These are phyloP conservation scores for Drosophila borealis DNA, from an alignment of 2,888 invertebrate species.

Conservation along the genomic window DNA sequence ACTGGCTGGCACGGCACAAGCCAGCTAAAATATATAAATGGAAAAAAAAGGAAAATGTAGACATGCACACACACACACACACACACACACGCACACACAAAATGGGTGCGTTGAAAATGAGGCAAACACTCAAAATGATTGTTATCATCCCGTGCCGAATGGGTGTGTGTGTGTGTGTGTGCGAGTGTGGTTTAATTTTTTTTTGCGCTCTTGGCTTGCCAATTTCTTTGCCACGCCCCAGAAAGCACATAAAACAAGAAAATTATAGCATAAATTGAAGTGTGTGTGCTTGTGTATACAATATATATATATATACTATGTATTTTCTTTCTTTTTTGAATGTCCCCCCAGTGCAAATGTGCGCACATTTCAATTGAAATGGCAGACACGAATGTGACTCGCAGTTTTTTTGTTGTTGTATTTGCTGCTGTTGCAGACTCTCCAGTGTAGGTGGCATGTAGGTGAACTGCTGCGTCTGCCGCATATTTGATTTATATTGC, in stretches of 20 bases:
- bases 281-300: conserved; percentile 24
- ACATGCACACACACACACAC: conserved; percentile 31
- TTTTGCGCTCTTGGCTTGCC: conserved; percentile 33
- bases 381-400: conserved; percentile 73
- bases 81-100: conserved; percentile 9
- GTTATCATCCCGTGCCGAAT: conserved; percentile 59
- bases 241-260: conserved; percentile 64
- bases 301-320: not conserved
- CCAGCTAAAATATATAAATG: conserved; percentile 25
- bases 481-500: conserved; percentile 74
- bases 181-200: conserved; percentile 20
- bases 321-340: conserved; percentile 22
- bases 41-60: conserved; percentile 35
- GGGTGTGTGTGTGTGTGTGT: conserved; percentile 31
- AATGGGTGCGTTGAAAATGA: conserved; percentile 64
- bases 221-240: conserved; percentile 70
- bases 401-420: conserved; percentile 31
- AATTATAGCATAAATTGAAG: conserved; percentile 66
- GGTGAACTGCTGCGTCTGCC: conserved; percentile 60
- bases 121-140: conserved; percentile 78
- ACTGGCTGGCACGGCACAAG: conserved; percentile 20
- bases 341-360: conserved; percentile 64
- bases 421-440: conserved; percentile 27
- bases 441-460: conserved; percentile 54
- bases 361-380: conserved; percentile 78